These are phyloP conservation scores for Caradrina kadenii DNA, from an alignment of 2,888 invertebrate species.

Conservation along the genomic window DNA sequence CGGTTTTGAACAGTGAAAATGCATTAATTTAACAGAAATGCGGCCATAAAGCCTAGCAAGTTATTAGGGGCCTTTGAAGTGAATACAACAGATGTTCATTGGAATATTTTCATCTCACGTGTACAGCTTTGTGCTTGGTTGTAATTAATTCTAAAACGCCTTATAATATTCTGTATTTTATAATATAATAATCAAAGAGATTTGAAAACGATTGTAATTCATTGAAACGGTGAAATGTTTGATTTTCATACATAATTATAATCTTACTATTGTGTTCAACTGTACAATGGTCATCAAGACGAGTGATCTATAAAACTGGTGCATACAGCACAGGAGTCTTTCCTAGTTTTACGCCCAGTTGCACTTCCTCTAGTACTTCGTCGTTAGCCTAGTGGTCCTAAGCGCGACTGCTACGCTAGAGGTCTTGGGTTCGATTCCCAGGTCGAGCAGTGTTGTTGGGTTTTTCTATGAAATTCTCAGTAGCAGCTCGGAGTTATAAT, in stretches of 20 bases:
- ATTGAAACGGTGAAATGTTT: constrained; percentile 13
- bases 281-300: too few species aligned
- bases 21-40: constrained; percentile 75
- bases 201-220: constrained; percentile 30
- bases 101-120: constrained; percentile 64
- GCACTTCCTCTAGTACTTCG: too few species aligned
- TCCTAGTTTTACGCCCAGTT: too few species aligned
- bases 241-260: constrained; percentile 7
- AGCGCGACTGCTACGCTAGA: too few species aligned
- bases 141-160: constrained; percentile 59
- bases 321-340: too few species aligned
- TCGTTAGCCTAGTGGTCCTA: too few species aligned
- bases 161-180: constrained; percentile 45
- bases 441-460: too few species aligned
- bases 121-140: constrained; percentile 44
- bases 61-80: constrained; percentile 69
- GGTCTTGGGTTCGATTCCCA: too few species aligned
- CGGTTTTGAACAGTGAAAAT: constrained; percentile 71
- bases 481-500: too few species aligned
- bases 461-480: too few species aligned
- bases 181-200: constrained; percentile 38
- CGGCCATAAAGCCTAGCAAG: constrained; percentile 66
- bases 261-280: too few species aligned
- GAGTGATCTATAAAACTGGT: too few species aligned
- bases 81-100: constrained; percentile 71